Conservation (phyloP, 2,113 vertebrate species). For the Hemichromis elongatus region DNA sequence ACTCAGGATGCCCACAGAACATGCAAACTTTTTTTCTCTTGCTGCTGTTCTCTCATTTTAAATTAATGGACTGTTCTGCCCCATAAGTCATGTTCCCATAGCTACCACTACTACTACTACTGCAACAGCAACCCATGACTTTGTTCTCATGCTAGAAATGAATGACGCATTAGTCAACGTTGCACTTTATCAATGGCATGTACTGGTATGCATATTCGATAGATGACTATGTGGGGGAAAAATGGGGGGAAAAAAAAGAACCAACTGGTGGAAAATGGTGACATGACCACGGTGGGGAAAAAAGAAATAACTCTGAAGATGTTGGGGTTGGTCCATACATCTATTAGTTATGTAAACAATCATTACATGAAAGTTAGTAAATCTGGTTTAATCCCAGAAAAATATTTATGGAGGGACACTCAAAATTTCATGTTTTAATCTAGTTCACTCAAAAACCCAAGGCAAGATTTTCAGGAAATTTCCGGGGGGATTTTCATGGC, state of each 20-base stretch:
- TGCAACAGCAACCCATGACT: neutral
- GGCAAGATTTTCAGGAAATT: neutral
- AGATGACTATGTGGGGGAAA: neutral
- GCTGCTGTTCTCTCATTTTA: neutral
- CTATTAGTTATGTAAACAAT: neutral
- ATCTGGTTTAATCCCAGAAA: neutral
- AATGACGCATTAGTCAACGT: neutral
- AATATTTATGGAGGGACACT: neutral
- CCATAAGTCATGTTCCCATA: neutral
- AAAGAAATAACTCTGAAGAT: neutral
- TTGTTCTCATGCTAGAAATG: neutral
- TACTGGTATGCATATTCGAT: neutral
- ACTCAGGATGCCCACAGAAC: neutral
- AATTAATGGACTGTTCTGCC: neutral
- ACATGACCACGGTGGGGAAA: neutral
- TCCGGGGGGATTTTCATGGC: neutral
- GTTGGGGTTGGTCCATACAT: neutral
- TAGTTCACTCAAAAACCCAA: neutral
- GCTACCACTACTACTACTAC: neutral
- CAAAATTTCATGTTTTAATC: neutral
- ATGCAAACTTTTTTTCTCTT: neutral
- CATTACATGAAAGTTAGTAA: neutral
- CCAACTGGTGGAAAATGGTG: neutral
- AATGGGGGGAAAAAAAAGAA: neutral
- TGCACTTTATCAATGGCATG: neutral